Conservation (phyloP, 2,113 vertebrate species). For the Percina caprodes region DNA sequence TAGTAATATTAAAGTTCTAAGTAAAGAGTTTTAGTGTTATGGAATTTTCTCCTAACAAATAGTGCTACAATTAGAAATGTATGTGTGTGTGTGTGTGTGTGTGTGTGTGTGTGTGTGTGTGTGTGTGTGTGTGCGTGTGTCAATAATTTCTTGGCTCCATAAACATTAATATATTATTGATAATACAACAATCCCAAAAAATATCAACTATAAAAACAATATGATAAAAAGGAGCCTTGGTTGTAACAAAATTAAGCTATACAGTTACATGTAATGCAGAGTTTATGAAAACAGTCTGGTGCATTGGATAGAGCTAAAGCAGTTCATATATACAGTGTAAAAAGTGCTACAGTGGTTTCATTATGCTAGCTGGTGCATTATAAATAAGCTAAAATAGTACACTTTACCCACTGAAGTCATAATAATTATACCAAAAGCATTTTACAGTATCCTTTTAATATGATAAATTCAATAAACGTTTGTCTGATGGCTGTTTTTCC, state of each 20-base stretch:
- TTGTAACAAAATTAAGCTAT: constrained; percentile 71
- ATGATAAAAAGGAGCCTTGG: constrained; percentile 63
- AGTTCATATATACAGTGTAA: constrained; percentile 80
- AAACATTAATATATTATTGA: constrained; percentile 68
- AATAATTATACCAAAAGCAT: constrained; percentile 58
- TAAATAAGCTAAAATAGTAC: constrained; percentile 77
- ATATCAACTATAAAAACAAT: constrained; percentile 58
- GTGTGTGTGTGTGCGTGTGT: background rate
- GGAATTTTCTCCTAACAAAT: constrained; percentile 31
- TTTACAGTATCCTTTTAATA: constrained; percentile 62
- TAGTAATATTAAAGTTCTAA: constrained; percentile 61
- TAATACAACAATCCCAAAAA: constrained; percentile 50
- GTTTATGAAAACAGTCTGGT: constrained; percentile 62
- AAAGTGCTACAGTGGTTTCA: constrained; percentile 79
- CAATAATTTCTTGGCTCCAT: constrained; percentile 46
- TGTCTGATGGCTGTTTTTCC: constrained; percentile 69
- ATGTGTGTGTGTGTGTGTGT: background rate
- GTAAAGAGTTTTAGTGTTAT: constrained; percentile 24
- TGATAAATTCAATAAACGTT: constrained; percentile 43
- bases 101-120: constrained; percentile 25
- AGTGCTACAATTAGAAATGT: constrained; percentile 43
- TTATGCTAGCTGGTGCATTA: constrained; percentile 76
- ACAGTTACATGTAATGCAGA: constrained; percentile 69
- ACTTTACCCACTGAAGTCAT: constrained; percentile 59
- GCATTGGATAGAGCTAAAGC: constrained; percentile 58